Evolutionary conservation across 2,888 invertebrate genomes (phyloP).

Genomic region (Zonitis immaculata): DNA sequence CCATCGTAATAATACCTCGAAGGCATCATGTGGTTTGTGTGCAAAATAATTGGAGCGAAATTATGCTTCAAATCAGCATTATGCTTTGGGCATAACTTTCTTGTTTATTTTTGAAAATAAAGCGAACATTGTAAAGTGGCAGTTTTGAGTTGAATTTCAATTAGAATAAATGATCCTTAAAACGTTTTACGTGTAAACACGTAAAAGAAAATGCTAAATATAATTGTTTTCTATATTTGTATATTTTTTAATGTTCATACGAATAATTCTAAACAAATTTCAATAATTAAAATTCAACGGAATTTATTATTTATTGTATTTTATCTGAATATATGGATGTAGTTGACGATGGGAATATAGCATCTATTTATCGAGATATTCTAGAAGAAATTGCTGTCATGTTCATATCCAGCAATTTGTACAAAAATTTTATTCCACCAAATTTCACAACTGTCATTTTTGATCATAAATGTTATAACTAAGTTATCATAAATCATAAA

Average conservation of each 20-base stretch:
- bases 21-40: neutral
- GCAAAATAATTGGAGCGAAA: neutral
- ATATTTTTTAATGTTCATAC: no score
- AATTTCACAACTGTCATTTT: neutral
- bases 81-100: neutral
- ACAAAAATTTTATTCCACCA: neutral
- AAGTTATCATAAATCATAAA: neutral
- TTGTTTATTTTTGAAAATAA: neutral
- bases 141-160: neutral
- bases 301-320: no score
- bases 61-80: neutral
- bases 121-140: neutral
- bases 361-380: neutral
- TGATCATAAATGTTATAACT: neutral
- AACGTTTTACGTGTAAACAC: no score
- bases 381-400: neutral
- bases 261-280: no score
- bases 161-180: neutral
- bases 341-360: neutral
- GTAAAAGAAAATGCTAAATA: no score
- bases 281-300: no score
- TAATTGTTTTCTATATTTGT: no score
- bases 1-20: neutral
- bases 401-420: neutral
- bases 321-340: neutral